phyloP scores from a whole-genome alignment of 2,797 vertebrate genomes.

The Meriones psammophilus region DNA sequence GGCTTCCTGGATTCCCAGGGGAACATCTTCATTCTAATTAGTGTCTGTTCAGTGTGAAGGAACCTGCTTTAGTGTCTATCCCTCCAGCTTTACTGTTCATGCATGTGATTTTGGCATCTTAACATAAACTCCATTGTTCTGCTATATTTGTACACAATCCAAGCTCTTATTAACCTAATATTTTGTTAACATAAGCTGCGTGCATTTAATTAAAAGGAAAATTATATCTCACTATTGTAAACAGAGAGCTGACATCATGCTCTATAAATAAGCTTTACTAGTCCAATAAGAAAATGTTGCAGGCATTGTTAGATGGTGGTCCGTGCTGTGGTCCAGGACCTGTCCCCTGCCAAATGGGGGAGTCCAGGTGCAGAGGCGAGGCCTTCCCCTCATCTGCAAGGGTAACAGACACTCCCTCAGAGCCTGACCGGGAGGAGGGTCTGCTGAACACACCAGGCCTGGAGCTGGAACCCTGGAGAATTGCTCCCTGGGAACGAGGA shows the following conservation, averaged over 20 bases:
- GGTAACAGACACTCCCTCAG: neutral
- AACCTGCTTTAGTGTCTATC: neutral
- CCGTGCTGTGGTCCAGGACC: neutral
- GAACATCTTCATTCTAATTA: neutral
- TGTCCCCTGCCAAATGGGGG: neutral
- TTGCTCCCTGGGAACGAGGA: neutral
- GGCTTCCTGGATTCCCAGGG: neutral
- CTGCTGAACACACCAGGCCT: neutral
- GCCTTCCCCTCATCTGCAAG: neutral
- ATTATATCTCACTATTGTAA: neutral
- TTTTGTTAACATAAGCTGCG: neutral
- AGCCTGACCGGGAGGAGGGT: neutral
- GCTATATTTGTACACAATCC: neutral
- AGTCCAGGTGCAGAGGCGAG: neutral
- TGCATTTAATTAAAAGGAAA: neutral
- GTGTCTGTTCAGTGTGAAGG: neutral
- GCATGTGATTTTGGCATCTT: neutral
- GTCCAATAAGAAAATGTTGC: neutral
- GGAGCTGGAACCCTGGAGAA: neutral
- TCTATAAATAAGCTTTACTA: neutral
- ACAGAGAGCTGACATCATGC: neutral
- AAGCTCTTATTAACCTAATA: neutral
- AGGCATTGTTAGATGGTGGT: neutral
- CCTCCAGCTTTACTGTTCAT: neutral
- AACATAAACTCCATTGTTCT: neutral